These are phyloP conservation scores for Drosophila mimetica DNA, from an alignment of 2,888 invertebrate species.

Conservation along the genomic window DNA sequence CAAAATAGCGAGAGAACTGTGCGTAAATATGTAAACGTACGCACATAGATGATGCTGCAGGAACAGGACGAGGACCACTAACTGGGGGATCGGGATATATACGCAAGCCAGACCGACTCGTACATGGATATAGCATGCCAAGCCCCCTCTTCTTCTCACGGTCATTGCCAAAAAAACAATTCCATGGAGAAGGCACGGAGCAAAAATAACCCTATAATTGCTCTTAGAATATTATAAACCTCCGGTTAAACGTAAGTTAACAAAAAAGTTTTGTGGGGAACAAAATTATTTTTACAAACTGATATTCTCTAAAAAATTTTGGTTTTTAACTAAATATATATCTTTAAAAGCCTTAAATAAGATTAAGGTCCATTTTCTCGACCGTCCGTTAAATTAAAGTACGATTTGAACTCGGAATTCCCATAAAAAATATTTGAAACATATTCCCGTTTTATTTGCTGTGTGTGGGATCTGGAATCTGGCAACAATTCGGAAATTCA, in stretches of 20 bases:
- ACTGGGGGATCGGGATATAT: conserved; percentile 36
- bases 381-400: too few relatives aligned
- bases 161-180: conserved; percentile 30
- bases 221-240: background rate
- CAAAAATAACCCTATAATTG: background rate
- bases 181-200: background rate
- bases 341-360: too few relatives aligned
- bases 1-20: conserved; percentile 32
- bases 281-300: too few relatives aligned
- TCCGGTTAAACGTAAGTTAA: background rate
- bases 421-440: too few relatives aligned
- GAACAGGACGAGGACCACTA: conserved; percentile 10
- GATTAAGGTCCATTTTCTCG: too few relatives aligned
- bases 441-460: background rate
- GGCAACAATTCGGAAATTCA: conserved; percentile 72
- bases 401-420: background rate
- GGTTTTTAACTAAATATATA: too few relatives aligned
- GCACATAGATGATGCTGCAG: conserved; percentile 30
- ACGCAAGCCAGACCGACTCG: conserved; percentile 19
- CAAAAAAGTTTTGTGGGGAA: too few relatives aligned
- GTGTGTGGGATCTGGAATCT: conserved; percentile 29
- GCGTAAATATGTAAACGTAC: conserved; percentile 51
- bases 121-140: conserved; percentile 32
- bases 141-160: conserved; percentile 17
- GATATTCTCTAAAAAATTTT: too few relatives aligned